Percentiles rank a stretch among this genome's conserved stretches.
phyloP scores from a whole-genome alignment of 2,888 invertebrate species.

The Diachrysia chrysitis region DNA sequence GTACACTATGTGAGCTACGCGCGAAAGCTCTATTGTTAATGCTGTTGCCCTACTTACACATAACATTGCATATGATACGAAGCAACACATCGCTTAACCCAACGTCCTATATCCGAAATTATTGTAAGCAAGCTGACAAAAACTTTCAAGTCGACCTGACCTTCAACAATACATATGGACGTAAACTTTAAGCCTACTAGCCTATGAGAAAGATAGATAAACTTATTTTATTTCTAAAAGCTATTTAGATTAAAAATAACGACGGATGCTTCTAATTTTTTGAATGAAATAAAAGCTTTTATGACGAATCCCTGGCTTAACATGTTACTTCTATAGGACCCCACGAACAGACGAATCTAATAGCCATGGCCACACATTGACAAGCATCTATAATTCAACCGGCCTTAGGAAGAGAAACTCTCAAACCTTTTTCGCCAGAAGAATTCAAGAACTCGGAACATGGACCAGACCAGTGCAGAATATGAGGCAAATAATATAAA shows the following conservation, averaged over 20 bases:
- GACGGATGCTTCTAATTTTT: slow-evolving; percentile 60
- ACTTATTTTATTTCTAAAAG: slow-evolving; percentile 70
- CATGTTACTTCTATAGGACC: slow-evolving; percentile 58
- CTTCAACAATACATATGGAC: slow-evolving; percentile 44
- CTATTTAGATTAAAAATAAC: slow-evolving; percentile 63
- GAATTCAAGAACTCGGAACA: slow-evolving; percentile 24
- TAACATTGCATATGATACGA: slow-evolving; percentile 72
- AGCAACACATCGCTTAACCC: slow-evolving; percentile 79
- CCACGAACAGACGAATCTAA: slow-evolving; percentile 56
- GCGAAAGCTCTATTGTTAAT: slow-evolving; percentile 75
- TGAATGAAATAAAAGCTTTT: slow-evolving; percentile 62
- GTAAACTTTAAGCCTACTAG: slow-evolving; percentile 60
- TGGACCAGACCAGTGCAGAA: slow-evolving; percentile 70
- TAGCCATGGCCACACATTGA: slow-evolving; percentile 44
- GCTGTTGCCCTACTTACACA: slow-evolving; percentile 66
- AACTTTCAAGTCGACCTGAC: slow-evolving; percentile 44
- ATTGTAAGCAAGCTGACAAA: slow-evolving; percentile 65
- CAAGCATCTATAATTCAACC: slow-evolving; percentile 12
- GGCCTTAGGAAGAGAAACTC: slow-evolving; percentile 11
- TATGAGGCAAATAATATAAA: slow-evolving; percentile 79
- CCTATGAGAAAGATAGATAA: slow-evolving; percentile 58
- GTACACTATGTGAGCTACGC: slow-evolving; percentile 77
- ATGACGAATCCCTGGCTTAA: slow-evolving; percentile 72
- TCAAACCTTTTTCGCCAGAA: slow-evolving; percentile 18
- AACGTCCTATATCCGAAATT: slow-evolving; percentile 68